Conservation (phyloP, 1,140 invertebrate species). For the Psilanteris sp. region DNA sequence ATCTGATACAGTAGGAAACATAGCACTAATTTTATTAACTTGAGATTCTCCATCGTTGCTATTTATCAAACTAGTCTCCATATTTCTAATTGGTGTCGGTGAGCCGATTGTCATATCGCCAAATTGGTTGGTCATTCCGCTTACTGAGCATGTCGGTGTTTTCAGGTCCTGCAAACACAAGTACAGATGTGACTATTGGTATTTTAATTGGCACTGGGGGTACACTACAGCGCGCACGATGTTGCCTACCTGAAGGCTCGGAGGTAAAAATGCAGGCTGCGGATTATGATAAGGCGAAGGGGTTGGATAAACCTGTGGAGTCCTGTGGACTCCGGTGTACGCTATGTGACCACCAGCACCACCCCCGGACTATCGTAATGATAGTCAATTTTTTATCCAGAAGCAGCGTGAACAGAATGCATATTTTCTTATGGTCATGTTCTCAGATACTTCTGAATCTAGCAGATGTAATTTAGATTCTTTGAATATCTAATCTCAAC, state of each 20-base stretch:
- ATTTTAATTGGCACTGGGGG: not conserved
- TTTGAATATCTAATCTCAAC: not conserved
- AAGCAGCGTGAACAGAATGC: conserved; percentile 73
- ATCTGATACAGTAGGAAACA: conserved; percentile 94
- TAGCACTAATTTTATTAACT: conserved; percentile 90
- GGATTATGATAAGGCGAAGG: conserved; percentile 79
- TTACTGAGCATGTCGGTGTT: conserved; percentile 78
- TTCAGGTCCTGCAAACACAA: conserved; percentile 75
- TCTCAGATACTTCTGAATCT: conserved; percentile 46
- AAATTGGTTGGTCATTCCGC: conserved; percentile 75
- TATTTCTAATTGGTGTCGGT: conserved; percentile 80
- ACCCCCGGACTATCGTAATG: conserved; percentile 72
- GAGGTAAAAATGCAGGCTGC: conserved; percentile 79
- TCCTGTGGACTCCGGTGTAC: conserved; percentile 78
- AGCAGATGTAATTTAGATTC: conserved; percentile 14
- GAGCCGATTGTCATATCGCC: conserved; percentile 77
- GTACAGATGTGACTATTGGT: conserved; percentile 2
- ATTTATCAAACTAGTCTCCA: conserved; percentile 84
- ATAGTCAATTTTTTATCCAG: conserved; percentile 69
- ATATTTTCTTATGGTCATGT: conserved; percentile 59
- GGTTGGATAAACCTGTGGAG: conserved; percentile 78
- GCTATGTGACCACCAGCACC: conserved; percentile 74
- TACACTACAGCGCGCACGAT: conserved; percentile 2
- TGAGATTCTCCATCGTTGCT: conserved; percentile 84
- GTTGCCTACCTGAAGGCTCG: conserved; percentile 75